Base-by-base conservation (phyloP, 2,797 vertebrate genomes). In the Poeciliopsis presidionis region DNA sequence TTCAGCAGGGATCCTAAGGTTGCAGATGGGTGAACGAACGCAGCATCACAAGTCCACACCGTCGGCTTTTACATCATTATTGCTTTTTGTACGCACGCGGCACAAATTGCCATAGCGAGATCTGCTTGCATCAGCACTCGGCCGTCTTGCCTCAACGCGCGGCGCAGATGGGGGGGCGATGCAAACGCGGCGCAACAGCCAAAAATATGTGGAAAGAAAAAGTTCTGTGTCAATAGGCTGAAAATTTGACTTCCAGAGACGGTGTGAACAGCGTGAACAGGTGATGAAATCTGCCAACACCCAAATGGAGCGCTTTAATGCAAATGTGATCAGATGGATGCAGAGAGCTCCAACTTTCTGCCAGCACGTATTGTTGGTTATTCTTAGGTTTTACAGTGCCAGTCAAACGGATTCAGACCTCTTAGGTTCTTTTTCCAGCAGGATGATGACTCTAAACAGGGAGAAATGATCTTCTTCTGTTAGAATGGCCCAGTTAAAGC, bases 81-180 rank as follows among this genome's bases (percentile, higher is more conserved):
- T 93, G 76, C 86, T 75, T 33, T 30, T 77, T 51, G 20, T 75
- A 55, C 46, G n/a, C 30, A 43, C 13, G 6, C 46, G 33, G 69
- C 33, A 18, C 25, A n/a, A 22, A 75, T 85, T 91, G 80, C 86
- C 85, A 84, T 49, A 20, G 76, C 79, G 76, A 72, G 63, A 81
- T 76, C 53, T 70, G 82, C 84, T 93, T 93, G 89, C 92, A 90
- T 93, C 92, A 94, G 87, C 84, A 76, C 70, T 87, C 78, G 9
- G 81, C 71, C 1, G 25, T 87, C 90, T 92, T 90, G 91, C 89
- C 88, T 89, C 86, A 85, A 85, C 80, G 53, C 33, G 86, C 46
- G 4, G 39, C 4, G 25, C 45, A 82, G 77, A 84, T 11, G 1
- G 51, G 30, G 30, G 36, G 76, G 80, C 84, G 16, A 87, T 76